phyloP scores from a whole-genome alignment of 2,113 vertebrate species.

The Tachysurus vachellii region DNA sequence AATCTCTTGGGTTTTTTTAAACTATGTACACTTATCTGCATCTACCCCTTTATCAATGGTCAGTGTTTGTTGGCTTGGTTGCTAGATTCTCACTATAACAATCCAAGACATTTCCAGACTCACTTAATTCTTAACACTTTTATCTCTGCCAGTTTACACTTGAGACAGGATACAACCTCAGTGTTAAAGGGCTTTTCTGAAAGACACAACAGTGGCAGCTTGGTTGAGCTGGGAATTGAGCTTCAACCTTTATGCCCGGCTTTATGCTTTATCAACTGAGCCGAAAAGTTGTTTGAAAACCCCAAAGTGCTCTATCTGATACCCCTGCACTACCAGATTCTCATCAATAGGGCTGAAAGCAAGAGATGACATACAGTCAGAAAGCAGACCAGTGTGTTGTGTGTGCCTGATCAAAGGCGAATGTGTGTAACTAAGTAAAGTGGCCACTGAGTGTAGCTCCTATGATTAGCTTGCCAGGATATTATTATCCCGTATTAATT shows the following conservation, averaged over 20 bases:
- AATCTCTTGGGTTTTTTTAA: background rate
- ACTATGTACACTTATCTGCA: background rate
- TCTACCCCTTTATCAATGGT: background rate
- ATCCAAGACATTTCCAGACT: background rate
- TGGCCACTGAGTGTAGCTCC: conserved; percentile 13
- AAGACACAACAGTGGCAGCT: background rate
- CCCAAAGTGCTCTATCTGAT: background rate
- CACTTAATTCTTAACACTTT: background rate
- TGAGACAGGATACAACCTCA: background rate
- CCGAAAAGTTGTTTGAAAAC: background rate
- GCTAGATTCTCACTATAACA: background rate
- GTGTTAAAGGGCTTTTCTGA: background rate
- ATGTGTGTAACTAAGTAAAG: background rate
- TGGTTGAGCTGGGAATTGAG: background rate
- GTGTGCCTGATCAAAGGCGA: background rate
- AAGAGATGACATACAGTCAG: background rate
- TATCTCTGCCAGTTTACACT: background rate
- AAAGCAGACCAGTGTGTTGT: background rate
- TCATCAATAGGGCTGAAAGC: background rate
- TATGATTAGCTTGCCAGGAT: background rate
- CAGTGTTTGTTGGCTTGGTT: background rate
- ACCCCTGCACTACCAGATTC: background rate
- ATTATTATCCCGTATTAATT: background rate
- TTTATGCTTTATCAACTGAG: background rate
- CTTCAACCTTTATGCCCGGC: background rate